These are phyloP conservation scores for Eupithecia dodoneata DNA, from an alignment of 2,888 invertebrate genomes.

Conservation along the genomic window DNA sequence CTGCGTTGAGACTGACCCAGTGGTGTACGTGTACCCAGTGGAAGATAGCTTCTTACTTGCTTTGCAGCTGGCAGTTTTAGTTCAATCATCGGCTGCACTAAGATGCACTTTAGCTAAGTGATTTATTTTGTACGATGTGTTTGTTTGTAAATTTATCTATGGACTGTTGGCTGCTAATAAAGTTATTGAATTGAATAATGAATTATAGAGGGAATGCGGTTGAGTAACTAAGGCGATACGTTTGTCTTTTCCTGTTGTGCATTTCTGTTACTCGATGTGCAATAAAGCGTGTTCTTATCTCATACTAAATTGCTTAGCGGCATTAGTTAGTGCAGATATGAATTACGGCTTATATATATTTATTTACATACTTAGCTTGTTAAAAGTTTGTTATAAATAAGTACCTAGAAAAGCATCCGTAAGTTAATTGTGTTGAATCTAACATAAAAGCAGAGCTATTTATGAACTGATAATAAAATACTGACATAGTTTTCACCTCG, in stretches of 20 bases:
- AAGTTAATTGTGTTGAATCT: background rate
- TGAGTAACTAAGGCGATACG: background rate
- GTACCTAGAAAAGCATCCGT: background rate
- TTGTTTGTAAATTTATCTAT: too few species aligned
- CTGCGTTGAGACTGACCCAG: constrained; percentile 14
- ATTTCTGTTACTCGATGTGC: background rate
- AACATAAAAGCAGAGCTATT: background rate
- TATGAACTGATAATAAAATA: background rate
- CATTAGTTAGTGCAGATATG: background rate
- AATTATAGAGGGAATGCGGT: background rate
- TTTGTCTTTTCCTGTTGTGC: background rate
- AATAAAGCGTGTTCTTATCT: background rate
- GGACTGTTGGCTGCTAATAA: too few species aligned
- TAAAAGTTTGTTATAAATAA: background rate
- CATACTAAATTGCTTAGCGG: background rate
- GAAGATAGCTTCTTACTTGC: too few species aligned
- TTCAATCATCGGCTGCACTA: background rate
- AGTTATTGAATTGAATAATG: too few species aligned
- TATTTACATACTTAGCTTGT: too few species aligned
- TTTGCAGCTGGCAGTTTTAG: background rate
- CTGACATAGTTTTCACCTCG: background rate
- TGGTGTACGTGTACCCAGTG: background rate
- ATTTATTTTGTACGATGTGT: too few species aligned
- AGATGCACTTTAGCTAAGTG: background rate
- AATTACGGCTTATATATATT: background rate